Conservation (phyloP, 2,888 invertebrate species). For the Hylaea fasciaria region DNA sequence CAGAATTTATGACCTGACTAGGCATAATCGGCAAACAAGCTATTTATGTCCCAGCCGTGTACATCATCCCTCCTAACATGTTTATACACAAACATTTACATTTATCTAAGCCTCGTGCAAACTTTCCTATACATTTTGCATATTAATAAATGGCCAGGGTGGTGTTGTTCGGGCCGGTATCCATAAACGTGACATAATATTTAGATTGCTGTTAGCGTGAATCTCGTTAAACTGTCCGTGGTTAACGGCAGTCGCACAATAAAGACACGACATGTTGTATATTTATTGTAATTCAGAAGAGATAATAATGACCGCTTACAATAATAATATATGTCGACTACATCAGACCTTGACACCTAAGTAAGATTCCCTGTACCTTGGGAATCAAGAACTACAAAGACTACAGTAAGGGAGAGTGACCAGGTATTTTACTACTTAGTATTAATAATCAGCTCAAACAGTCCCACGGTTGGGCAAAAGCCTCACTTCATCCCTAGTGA, state of each 20-base stretch:
- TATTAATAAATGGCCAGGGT: constrained; percentile 31
- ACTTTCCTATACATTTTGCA: constrained; percentile 35
- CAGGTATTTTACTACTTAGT: too few relatives aligned
- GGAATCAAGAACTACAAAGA: too few relatives aligned
- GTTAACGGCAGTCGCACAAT: constrained; percentile 1
- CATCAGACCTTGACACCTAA: too few relatives aligned
- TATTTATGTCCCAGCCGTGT: constrained; percentile 7
- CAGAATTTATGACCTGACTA: too few relatives aligned
- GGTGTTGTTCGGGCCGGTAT: constrained; percentile 19
- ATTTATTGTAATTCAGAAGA: neutral
- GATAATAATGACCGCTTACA: neutral
- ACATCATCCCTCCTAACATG: constrained; percentile 20
- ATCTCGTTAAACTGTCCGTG: constrained; percentile 10
- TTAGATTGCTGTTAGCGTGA: constrained; percentile 11
- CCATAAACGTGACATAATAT: constrained; percentile 20
- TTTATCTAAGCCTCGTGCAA: constrained; percentile 29
- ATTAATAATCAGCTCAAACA: too few relatives aligned
- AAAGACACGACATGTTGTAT: neutral
- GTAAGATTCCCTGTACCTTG: too few relatives aligned
- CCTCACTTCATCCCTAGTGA: too few relatives aligned
- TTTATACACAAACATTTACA: constrained; percentile 26
- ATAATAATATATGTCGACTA: too few relatives aligned
- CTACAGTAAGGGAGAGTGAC: too few relatives aligned
- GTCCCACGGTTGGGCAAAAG: too few relatives aligned
- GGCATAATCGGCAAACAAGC: constrained; percentile 10